Base-by-base conservation (phyloP, 1,140 invertebrate genomes). In the Eumeta japonica region DNA sequence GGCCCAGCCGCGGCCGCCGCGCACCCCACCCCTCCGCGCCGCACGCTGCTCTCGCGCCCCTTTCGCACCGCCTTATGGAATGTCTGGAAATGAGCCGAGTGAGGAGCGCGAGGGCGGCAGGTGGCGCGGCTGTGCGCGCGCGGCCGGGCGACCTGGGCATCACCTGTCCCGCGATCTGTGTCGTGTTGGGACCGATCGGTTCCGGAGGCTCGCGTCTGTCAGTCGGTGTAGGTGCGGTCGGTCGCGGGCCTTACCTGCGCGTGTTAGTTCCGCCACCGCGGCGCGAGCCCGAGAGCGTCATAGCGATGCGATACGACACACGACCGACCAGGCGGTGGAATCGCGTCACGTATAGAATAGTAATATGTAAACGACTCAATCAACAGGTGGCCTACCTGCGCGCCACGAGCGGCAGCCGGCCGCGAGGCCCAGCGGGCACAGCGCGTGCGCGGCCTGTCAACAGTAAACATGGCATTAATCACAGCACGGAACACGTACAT, bases 361-460 rank as follows among this genome's bases (percentile, higher is more conserved):
- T 32, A 43, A 28, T 37, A 39, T 20, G 28, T 10, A 24, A 39
- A 42, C 44, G 46, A 46, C 42, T n/a, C n/a, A n/a, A n/a, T n/a
- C n/a, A n/a, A n/a, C n/a, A n/a, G n/a, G n/a, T n/a, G 50, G 54
- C 52, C 43, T 51, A 55, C 48, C 58, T 58, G 45, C 46, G 49
- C 49, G 41, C 44, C 41, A 24, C n/a, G n/a, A n/a, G n/a, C n/a
- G n/a, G n/a, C n/a, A n/a, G 38, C 16, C n/a, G 19, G 35, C 37
- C 20, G 43, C 34, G 27, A 28, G 31, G 28, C 32, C 31, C 29
- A 18, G 20, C 32, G 13, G 27, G 28, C 33, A 18, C 28, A 30
- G 40, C 19, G 28, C n/a, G 39, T n/a, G 11, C 13, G 33, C 13
- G 17, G 10, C 29, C 35, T 37, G 35, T 37, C 35, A 37, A 37